Evolutionary conservation across 2,797 vertebrate genomes (phyloP), one percentile per base, ranked within the genome.

Genomic region (Picus viridis): DNA sequence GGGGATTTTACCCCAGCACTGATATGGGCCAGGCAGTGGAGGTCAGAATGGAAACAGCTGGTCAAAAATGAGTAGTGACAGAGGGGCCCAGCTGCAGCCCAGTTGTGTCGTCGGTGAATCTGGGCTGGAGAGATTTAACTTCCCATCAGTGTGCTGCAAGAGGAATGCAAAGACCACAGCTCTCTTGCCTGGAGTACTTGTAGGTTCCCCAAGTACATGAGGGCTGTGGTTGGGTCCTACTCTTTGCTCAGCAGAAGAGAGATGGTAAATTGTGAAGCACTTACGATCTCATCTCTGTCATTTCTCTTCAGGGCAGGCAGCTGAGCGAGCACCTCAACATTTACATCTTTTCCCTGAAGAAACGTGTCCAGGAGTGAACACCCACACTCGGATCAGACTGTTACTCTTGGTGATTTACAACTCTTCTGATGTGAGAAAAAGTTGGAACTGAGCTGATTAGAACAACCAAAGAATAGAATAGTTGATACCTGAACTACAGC

Each of bases 311-410:
- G 96, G 95, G 96, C 36, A 96, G 71, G 89, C 94, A 97, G 91
- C 75, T 98, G 94, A 97, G 96, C 34, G 72, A 94, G 67, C 90
- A 96, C 92, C 96, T 97, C 86, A 97, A 97, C 57, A 96, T 90
- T 89, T 91, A 94, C 75, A 87, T 94, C 84, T 97, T 97, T 90
- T 96, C 94, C 45, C 67, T 96, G 82, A 96, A 95, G 91, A 97
- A 97, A 91, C 84, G 83, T 4, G 53, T 78, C 89, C 91, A 80
- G 65, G 91, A 96, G 45, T 96, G 91, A 96, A 51, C 45, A 63
- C 29, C 63, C 86, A 74, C 70, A 29, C 82, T 63, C 12, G 1
- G 27, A 71, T 65, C 63, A 89, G 86, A 83, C 57, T 85, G 70
- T 29, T 62, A 58, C 62, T 68, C 64, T 85, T 72, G 71, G 56